phyloP scores from a whole-genome alignment of 2,888 invertebrate genomes.

The Hyposoter didymator region DNA sequence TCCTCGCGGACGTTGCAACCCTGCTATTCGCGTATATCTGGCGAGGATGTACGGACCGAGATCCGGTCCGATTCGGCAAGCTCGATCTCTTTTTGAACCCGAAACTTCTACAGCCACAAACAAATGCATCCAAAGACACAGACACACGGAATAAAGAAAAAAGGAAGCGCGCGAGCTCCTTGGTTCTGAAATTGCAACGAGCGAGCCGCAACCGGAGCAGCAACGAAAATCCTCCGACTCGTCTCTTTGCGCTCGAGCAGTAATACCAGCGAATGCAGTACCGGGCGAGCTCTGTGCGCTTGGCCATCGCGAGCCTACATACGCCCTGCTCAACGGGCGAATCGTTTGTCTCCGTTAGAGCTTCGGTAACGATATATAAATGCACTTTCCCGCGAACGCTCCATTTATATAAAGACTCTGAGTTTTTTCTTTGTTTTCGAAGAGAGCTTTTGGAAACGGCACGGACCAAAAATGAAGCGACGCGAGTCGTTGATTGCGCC shows the following conservation, averaged over 20 bases:
- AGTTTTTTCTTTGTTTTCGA: neutral
- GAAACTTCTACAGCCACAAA: conserved; percentile 25
- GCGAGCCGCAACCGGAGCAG: conserved; percentile 18
- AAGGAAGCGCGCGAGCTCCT: conserved; percentile 28
- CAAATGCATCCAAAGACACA: conserved; percentile 8
- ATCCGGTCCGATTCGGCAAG: conserved; percentile 53
- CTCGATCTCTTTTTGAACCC: conserved; percentile 56
- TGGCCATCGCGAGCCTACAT: conserved; percentile 7
- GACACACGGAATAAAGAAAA: neutral
- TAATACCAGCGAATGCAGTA: conserved; percentile 64
- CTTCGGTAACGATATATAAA: conserved; percentile 46
- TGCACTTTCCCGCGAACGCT: neutral
- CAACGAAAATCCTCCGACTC: conserved; percentile 38
- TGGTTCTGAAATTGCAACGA: conserved; percentile 53
- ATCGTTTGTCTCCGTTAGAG: conserved; percentile 66
- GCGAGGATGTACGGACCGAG: conserved; percentile 2
- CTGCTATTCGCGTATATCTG: conserved; percentile 14
- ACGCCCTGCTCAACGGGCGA: conserved; percentile 27
- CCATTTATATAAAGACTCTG: neutral
- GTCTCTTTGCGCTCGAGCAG: conserved; percentile 41
- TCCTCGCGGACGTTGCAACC: conserved; percentile 37
- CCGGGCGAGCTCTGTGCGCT: conserved; percentile 39
- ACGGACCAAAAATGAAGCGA: neutral
- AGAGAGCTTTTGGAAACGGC: conserved; percentile 9
- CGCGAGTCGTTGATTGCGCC: neutral